phyloP scores from a whole-genome alignment of 2,888 invertebrate species.

The Sturmia bella region DNA sequence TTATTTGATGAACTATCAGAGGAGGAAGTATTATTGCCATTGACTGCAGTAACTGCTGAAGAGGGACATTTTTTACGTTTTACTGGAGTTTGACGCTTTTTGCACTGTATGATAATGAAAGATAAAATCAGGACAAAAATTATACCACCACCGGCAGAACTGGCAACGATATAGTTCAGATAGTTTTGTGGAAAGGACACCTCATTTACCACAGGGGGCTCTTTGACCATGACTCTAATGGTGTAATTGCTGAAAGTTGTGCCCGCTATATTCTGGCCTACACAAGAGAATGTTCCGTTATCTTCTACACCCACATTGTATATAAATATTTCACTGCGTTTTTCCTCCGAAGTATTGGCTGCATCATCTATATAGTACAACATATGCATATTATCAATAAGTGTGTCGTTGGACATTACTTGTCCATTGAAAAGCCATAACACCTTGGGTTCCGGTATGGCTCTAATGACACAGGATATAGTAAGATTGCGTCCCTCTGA shows the following conservation, averaged over 20 bases:
- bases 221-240: slow-evolving; percentile 88
- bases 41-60: slow-evolving; percentile 82
- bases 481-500: slow-evolving; percentile 92
- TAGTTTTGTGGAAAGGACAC: slow-evolving; percentile 88
- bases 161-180: slow-evolving; percentile 86
- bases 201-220: slow-evolving; percentile 87
- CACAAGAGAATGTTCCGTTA: slow-evolving; percentile 92
- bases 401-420: slow-evolving; percentile 89
- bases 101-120: slow-evolving; percentile 85
- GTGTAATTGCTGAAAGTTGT: slow-evolving; percentile 91
- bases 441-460: slow-evolving; percentile 90
- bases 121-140: slow-evolving; percentile 86
- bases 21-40: slow-evolving; percentile 73
- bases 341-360: slow-evolving; percentile 86
- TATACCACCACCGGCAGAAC: slow-evolving; percentile 85
- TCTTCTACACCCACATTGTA: slow-evolving; percentile 89
- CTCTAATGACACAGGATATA: slow-evolving; percentile 89
- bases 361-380: slow-evolving; percentile 88
- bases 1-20: slow-evolving; percentile 80
- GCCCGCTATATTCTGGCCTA: slow-evolving; percentile 93
- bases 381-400: slow-evolving; percentile 86
- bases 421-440: slow-evolving; percentile 93
- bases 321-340: slow-evolving; percentile 90
- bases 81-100: slow-evolving; percentile 79
- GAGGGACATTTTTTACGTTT: slow-evolving; percentile 85